Conservation (phyloP, 2,113 vertebrate species). For the Clinocottus analis region DNA sequence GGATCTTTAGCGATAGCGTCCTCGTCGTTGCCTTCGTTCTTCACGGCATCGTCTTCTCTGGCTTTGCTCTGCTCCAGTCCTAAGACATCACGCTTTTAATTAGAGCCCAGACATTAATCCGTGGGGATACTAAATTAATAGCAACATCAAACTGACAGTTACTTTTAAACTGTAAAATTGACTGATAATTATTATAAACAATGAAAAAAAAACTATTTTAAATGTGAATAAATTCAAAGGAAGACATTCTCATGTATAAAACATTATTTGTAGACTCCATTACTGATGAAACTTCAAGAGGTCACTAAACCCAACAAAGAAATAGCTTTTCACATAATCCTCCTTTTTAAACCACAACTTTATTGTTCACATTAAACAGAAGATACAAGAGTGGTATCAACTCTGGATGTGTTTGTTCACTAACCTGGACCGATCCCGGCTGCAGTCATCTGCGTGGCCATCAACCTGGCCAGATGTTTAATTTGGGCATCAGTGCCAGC, state of each 20-base stretch:
- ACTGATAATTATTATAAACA: not conserved
- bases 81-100: slow-evolving; percentile 36
- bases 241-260: not conserved
- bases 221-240: not conserved
- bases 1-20: slow-evolving; percentile 80
- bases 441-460: slow-evolving; percentile 93
- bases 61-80: slow-evolving; percentile 89
- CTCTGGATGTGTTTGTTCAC: not conserved
- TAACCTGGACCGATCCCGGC: slow-evolving; percentile 89
- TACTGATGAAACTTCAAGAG: not conserved
- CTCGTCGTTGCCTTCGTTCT: slow-evolving; percentile 73
- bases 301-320: not conserved
- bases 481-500: slow-evolving; percentile 96
- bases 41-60: slow-evolving; percentile 70
- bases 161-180: not conserved
- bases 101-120: not conserved
- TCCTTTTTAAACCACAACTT: too few species aligned
- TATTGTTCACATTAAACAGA: too few species aligned
- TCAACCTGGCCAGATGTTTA: slow-evolving; percentile 90
- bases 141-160: not conserved
- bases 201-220: too few species aligned
- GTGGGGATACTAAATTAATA: not conserved
- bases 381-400: not conserved
- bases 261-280: not conserved
- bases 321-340: not conserved